A percentile compares a stretch with the other conserved stretches of the same genome.
Conservation (phyloP, 1,140 invertebrate genomes). For the Andrena cerasifolii region DNA sequence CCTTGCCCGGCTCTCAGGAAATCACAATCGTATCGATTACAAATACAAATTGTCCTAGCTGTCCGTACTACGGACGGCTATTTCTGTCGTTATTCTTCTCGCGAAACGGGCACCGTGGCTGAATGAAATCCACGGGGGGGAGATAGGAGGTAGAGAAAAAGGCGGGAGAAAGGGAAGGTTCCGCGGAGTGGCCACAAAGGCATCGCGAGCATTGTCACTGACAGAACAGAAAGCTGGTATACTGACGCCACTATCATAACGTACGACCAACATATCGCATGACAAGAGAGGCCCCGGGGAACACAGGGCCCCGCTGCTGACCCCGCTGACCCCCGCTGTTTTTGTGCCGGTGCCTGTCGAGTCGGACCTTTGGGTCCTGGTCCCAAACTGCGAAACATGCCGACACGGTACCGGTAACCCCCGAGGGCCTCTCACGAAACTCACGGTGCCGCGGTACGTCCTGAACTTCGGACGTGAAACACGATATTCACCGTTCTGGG, state of each 20-base stretch:
- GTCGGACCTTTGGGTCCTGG: constrained; percentile 63
- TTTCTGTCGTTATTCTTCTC: constrained; percentile 27
- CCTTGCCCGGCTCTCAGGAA: too few relatives aligned
- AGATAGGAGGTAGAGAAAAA: neutral
- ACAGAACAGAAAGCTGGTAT: constrained; percentile 66
- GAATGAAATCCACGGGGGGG: neutral
- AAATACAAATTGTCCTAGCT: neutral
- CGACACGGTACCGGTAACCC: constrained; percentile 59
- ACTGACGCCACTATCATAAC: constrained; percentile 71
- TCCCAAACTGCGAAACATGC: constrained; percentile 69
- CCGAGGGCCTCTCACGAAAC: constrained; percentile 55
- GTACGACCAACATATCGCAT: constrained; percentile 73
- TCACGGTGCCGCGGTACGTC: constrained; percentile 32
- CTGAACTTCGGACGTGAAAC: constrained; percentile 56
- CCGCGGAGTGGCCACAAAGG: constrained; percentile 54
- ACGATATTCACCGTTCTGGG: constrained; percentile 59
- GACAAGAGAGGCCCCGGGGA: constrained; percentile 62
- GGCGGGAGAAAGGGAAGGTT: constrained; percentile 6
- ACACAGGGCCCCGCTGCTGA: constrained; percentile 66
- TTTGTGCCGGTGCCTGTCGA: constrained; percentile 61
- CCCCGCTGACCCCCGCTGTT: constrained; percentile 69
- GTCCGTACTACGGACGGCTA: neutral
- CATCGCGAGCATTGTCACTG: constrained; percentile 66
- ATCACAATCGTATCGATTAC: constrained; percentile 7
- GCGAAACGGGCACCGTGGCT: constrained; percentile 2